Percentiles rank a stretch among this genome's conserved stretches.
phyloP scores from a whole-genome alignment of 2,888 invertebrate species.

The Erebia ligea region DNA sequence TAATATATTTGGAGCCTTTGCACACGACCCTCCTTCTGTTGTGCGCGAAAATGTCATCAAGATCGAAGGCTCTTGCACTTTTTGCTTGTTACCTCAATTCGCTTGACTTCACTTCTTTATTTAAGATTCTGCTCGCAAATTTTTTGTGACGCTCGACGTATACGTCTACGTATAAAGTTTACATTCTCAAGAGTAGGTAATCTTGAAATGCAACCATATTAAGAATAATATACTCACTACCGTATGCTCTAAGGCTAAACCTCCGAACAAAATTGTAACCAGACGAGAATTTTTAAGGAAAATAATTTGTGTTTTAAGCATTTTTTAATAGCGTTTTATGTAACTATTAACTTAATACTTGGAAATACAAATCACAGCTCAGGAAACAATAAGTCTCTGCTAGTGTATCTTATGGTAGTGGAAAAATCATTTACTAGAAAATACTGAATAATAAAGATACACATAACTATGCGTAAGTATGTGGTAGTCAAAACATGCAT shows the following conservation, averaged over 20 bases:
- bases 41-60: not conserved
- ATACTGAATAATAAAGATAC: not conserved
- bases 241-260: no score
- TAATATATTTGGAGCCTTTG: no score
- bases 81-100: not conserved
- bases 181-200: not conserved
- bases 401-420: not conserved
- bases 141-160: not conserved
- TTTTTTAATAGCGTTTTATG: no score
- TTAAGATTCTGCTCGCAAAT: not conserved
- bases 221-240: no score
- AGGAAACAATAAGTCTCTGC: no score
- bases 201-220: not conserved
- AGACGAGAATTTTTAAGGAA: no score
- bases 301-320: no score
- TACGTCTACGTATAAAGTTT: not conserved
- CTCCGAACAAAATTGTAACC: no score
- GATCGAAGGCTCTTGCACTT: not conserved
- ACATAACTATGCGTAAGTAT: not conserved
- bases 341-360: no score
- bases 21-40: not conserved
- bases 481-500: not conserved
- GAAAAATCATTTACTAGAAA: not conserved
- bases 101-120: not conserved
- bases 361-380: no score